Base-by-base conservation (phyloP, 1,140 invertebrate species). In the Thaumetopoea pityocampa region DNA sequence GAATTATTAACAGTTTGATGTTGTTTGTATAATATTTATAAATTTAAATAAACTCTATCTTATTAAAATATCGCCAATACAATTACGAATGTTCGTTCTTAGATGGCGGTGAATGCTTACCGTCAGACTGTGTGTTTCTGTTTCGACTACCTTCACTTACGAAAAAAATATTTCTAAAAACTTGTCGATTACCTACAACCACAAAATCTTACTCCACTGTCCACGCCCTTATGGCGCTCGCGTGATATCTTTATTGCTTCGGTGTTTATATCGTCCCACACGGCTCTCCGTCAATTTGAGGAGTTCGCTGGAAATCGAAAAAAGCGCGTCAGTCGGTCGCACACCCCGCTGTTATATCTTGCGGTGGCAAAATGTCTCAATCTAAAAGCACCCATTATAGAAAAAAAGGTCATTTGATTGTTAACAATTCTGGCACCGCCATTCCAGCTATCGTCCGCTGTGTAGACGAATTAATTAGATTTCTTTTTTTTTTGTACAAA, bases 311-410 rank as follows among this genome's bases (percentile, higher is more conserved):
- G 59, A 76, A 77, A 51, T 43, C 44, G 35, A 56, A 63, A 74
- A 74, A 73, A 69, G 19, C 17, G 12, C 51, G 45, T 61, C 62
- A 63, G 53, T 64, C 62, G 46, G 57, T 41, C 26, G 11, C 45
- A 53, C 67, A 69, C 77, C 77, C 77, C 53, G 72, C 69, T 67
- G 73, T 17, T 67, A 60, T 45, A 51, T 58, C 71, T 77, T 81
- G 77, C 77, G 77, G 77, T 78, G 57, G 49, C 61, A 74, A 81
- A 56, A 77, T 64, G 72, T 78, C 77, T 81, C 73, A 70, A 78
- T 70, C 67, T 66, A 50, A 55, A 54, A 62, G 64, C 60, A 52
- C 3, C 30, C 26, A 36, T 50, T 43, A 42, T 19, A 52, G 55
- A 57, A 69, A 67, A 69, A 57, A 57, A 35, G 11, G 18, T 26